phyloP scores from a whole-genome alignment of 1,140 invertebrate genomes.

The Bombus pyrosoma region DNA sequence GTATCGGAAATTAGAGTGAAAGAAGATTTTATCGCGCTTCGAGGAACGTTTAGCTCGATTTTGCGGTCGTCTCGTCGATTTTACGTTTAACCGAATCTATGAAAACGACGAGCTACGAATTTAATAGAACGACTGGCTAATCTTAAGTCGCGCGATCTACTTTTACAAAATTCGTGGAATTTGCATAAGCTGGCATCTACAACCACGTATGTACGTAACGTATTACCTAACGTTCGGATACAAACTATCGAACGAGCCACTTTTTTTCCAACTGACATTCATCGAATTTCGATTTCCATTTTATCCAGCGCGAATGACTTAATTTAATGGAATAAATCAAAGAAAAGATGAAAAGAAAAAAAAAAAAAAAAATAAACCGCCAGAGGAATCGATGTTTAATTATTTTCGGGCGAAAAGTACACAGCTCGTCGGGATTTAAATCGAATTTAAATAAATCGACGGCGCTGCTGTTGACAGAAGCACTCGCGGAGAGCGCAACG shows the following conservation, averaged over 20 bases:
- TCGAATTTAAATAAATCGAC: slow-evolving; percentile 46
- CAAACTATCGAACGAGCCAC: neutral
- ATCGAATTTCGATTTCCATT: neutral
- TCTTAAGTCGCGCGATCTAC: too few relatives aligned
- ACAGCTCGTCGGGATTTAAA: slow-evolving; percentile 24
- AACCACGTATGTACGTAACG: too few relatives aligned
- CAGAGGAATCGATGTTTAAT: slow-evolving; percentile 9
- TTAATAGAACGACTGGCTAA: too few relatives aligned
- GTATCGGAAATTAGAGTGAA: neutral
- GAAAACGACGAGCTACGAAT: neutral
- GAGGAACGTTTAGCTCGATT: neutral
- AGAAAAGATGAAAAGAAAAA: neutral
- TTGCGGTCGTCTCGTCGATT: neutral
- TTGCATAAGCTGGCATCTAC: too few relatives aligned
- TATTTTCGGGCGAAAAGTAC: slow-evolving; percentile 27
- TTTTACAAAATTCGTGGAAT: too few relatives aligned
- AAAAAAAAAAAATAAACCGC: neutral
- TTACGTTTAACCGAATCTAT: neutral
- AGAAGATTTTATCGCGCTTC: neutral
- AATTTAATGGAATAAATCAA: neutral
- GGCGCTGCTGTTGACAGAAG: slow-evolving; percentile 16
- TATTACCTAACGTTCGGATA: neutral
- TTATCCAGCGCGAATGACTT: neutral
- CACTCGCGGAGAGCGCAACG: slow-evolving; percentile 31
- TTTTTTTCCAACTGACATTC: neutral